phyloP scores from a whole-genome alignment of 2,888 invertebrate genomes.

The Sussaba pulchella region DNA sequence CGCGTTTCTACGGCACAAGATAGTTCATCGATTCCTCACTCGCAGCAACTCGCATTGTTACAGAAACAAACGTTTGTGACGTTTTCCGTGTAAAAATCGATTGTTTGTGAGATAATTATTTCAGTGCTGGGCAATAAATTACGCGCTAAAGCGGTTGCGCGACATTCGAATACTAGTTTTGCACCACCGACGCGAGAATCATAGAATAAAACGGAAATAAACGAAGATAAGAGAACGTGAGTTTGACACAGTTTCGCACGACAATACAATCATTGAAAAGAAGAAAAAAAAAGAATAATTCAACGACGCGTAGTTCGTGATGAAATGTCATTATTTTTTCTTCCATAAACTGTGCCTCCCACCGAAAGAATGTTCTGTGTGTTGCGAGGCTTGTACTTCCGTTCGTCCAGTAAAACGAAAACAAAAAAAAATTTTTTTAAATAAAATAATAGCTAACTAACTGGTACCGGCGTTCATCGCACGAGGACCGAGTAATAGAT shows the following conservation, averaged over 20 bases:
- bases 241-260: slow-evolving; percentile 14
- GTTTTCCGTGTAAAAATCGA: slow-evolving; percentile 22
- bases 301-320: not conserved
- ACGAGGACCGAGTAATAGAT: slow-evolving; percentile 66
- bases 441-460: not conserved
- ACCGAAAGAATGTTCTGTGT: not conserved
- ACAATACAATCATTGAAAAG: slow-evolving; percentile 68
- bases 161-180: slow-evolving; percentile 32
- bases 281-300: slow-evolving; percentile 61
- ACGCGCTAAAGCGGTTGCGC: slow-evolving; percentile 46
- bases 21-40: too few species aligned
- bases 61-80: not conserved
- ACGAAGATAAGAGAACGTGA: slow-evolving; percentile 68
- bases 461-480: slow-evolving; percentile 17
- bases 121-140: slow-evolving; percentile 36
- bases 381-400: slow-evolving; percentile 2
- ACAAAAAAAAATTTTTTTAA: not conserved
- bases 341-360: not conserved
- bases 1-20: too few species aligned
- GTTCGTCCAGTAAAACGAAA: not conserved
- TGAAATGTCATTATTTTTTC: slow-evolving; percentile 5
- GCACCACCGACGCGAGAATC: slow-evolving; percentile 62
- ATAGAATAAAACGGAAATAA: slow-evolving; percentile 50
- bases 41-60: too few species aligned
- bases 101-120: slow-evolving; percentile 22